Percentiles rank a stretch among this genome's conserved stretches.
Conservation (phyloP, 2,797 vertebrate genomes). For the Pangasius sanitwongsei region DNA sequence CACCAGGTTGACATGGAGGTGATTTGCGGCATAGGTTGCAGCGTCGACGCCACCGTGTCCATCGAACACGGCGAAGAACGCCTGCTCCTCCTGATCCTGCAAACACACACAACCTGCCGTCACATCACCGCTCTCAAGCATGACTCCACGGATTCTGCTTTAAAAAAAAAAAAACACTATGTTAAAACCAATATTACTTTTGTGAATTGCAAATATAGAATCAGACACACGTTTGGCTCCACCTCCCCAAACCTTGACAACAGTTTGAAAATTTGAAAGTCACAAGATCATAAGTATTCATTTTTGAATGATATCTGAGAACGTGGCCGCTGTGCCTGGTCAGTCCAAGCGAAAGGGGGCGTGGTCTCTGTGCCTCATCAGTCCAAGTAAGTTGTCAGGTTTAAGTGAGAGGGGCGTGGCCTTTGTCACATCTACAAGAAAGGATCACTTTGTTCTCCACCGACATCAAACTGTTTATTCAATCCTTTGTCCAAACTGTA, state of each 20-base stretch:
- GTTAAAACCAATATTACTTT: not conserved
- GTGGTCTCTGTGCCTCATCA: not conserved
- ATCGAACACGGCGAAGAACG: conserved; percentile 95
- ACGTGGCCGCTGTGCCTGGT: not conserved
- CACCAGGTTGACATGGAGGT: conserved; percentile 93
- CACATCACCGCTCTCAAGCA: not conserved
- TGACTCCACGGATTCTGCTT: not conserved
- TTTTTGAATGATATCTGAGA: not conserved
- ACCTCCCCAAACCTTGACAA: not conserved
- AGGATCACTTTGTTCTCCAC: not conserved
- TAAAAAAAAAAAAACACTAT: no score
- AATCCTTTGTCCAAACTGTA: not conserved
- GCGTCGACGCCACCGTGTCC: conserved; percentile 96
- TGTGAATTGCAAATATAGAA: not conserved
- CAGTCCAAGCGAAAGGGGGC: not conserved
- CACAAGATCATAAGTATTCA: not conserved
- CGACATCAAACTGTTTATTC: not conserved
- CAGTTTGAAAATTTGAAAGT: not conserved
- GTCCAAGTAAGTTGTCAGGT: no score
- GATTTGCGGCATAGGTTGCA: conserved; percentile 93
- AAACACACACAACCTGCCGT: not conserved
- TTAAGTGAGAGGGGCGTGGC: no score
- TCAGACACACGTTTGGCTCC: not conserved
- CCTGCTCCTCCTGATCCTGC: conserved; percentile 98
- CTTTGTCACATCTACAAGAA: not conserved